Percentiles rank a stretch among this genome's conserved stretches.
These are phyloP conservation scores for Odontamblyopus rebecca DNA, from an alignment of 2,797 vertebrate genomes.

Conservation along the genomic window DNA sequence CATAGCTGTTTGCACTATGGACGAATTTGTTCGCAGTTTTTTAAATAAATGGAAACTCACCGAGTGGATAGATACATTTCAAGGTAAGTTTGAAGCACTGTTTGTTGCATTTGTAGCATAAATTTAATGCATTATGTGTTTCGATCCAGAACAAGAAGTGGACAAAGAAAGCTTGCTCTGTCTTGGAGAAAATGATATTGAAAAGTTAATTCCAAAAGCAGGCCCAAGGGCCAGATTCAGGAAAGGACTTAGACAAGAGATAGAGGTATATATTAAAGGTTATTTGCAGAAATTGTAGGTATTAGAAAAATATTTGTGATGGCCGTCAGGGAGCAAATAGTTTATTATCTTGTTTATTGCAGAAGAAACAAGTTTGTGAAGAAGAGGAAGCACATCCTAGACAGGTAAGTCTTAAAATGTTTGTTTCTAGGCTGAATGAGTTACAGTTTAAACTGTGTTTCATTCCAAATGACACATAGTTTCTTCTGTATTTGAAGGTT, in stretches of 20 bases:
- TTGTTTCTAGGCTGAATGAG: not conserved
- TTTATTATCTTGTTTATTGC: too few relatives aligned
- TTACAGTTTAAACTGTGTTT: too few relatives aligned
- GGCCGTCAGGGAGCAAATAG: too few relatives aligned
- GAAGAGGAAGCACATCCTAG: too few relatives aligned
- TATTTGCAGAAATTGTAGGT: not conserved
- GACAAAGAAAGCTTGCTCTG: not conserved
- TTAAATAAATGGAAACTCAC: not conserved
- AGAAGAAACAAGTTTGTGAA: too few relatives aligned
- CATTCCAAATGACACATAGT: too few relatives aligned
- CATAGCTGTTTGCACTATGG: not conserved
- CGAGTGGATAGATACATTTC: not conserved
- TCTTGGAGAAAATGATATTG: not conserved
- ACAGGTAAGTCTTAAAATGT: too few relatives aligned
- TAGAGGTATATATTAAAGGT: not conserved
- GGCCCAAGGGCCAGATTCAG: constrained; percentile 1
- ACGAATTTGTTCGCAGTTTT: not conserved
- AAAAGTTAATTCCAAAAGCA: not conserved
- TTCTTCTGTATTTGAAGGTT: too few relatives aligned
- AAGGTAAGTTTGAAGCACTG: not conserved
- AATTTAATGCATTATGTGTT: not conserved
- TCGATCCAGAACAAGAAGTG: not conserved
- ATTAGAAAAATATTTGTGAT: not conserved
- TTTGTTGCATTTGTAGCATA: not conserved
- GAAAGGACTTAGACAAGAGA: not conserved